A percentile compares a stretch with the other conserved stretches of the same genome.
Evolutionary conservation across 2,888 invertebrate genomes (phyloP).

Genomic region (Leptogaster cylindrica): DNA sequence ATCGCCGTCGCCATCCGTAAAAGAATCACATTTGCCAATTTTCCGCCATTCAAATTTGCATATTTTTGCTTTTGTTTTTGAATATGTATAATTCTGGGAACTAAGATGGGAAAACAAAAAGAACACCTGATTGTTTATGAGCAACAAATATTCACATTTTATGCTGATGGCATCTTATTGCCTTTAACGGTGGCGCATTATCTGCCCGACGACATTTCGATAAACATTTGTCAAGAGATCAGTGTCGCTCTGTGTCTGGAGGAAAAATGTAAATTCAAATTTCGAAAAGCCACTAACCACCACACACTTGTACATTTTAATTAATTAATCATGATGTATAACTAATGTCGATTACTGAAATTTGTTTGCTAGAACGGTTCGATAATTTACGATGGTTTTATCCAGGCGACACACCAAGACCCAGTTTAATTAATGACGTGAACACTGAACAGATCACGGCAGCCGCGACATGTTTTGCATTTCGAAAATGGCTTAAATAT

Average conservation of each 20-base stretch:
- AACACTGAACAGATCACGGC: background rate
- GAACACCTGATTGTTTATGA: background rate
- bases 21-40: too few species aligned
- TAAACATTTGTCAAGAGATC: conserved; percentile 39
- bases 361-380: conserved; percentile 30
- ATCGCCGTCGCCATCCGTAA: too few species aligned
- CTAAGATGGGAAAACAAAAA: too few species aligned
- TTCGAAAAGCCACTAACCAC: background rate
- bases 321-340: conserved; percentile 44
- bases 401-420: conserved; percentile 13
- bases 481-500: conserved; percentile 21
- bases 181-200: conserved; percentile 38
- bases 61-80: too few species aligned
- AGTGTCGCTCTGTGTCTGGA: background rate
- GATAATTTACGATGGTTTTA: conserved; percentile 11
- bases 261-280: conserved; percentile 16
- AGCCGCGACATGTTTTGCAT: conserved; percentile 32
- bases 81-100: too few species aligned
- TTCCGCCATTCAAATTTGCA: too few species aligned
- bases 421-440: conserved; percentile 35
- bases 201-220: conserved; percentile 34
- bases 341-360: conserved; percentile 41
- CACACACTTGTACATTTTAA: conserved; percentile 10
- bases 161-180: conserved; percentile 24
- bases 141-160: conserved; percentile 26